Base-by-base conservation (phyloP, 2,113 vertebrate genomes). In the Gallinago paraguaiae region DNA sequence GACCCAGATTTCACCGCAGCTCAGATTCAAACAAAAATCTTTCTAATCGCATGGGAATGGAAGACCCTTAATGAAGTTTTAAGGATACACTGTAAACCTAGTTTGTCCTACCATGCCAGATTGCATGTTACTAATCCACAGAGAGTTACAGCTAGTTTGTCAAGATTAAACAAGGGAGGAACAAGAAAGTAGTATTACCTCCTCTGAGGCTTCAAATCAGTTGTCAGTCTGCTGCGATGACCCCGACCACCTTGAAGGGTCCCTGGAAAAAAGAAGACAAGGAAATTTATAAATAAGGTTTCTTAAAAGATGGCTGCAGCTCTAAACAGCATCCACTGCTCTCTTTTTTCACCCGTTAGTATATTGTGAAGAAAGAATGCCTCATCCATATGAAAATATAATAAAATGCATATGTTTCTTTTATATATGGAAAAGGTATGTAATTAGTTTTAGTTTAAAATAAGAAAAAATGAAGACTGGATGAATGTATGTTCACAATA, bases 371-470 rank as follows among this genome's bases (percentile, higher is more conserved):
- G 90, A 94, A 93, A 96, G 72, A 80, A 96, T 41, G 82, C 53
- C 79, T 97, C 50, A 91, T 79, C 68, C 81, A 90, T 61, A 96
- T 90, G 84, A 97, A 96, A 97, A 92, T 92, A 69, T 84, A 96
- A 97, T 94, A 96, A 96, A 94, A 78, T 71, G 8, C 82, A 83
- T 70, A 67, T 84, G 94, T 43, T 90, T 74, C 82, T 92, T 93
- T 96, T 74, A 86, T 51, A 70, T 54, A 59, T 51, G 72, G 68
- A 92, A 90, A 94, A 95, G 88, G 64, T 86, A 81, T 64, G 76
- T 59, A 88, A 95, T 96, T 93, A 94, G 50, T 70, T 93, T 71
- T 56, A 75, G 30, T 53, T 84, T 81, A 78, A 92, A 88, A 86
- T 24, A 65, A 67, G 35, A 88, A 92, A 74, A 83, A 84, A 60